A percentile compares a stretch with the other conserved stretches of the same genome.
Evolutionary conservation across 2,888 invertebrate species (phyloP).

Genomic region (Sinopyrophorus schimmeli): DNA sequence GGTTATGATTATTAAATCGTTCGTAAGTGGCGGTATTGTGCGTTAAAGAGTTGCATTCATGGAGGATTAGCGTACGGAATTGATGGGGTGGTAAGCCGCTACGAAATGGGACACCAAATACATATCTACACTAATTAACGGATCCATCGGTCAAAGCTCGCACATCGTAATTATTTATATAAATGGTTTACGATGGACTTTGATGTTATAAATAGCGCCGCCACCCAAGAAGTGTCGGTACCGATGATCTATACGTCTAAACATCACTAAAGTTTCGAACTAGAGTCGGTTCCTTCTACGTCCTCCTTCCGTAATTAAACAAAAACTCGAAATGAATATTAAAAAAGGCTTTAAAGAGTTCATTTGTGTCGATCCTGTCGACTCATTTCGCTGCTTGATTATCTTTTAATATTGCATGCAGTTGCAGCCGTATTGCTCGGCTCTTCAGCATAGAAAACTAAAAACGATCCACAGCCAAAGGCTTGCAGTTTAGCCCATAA

Average conservation of each 20-base stretch:
- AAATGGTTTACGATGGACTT: constrained; percentile 46
- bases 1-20: constrained; percentile 40
- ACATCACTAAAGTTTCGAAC: constrained; percentile 4
- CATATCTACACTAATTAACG: constrained; percentile 21
- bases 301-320: too few species aligned
- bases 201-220: constrained; percentile 47
- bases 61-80: constrained; percentile 26
- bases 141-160: constrained; percentile 42
- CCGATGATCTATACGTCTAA: constrained; percentile 21
- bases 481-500: too few species aligned
- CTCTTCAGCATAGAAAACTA: too few species aligned
- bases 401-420: too few species aligned
- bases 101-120: constrained; percentile 15
- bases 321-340: too few species aligned
- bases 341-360: too few species aligned
- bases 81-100: constrained; percentile 22
- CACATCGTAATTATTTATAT: constrained; percentile 47
- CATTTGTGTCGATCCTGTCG: too few species aligned
- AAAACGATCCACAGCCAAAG: too few species aligned
- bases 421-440: too few species aligned
- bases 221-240: constrained; percentile 30
- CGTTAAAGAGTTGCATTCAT: constrained; percentile 34
- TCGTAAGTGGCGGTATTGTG: constrained; percentile 34
- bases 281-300: too few species aligned
- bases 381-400: too few species aligned